Evolutionary conservation across 2,888 invertebrate genomes (phyloP), one percentile per base, ranked within the genome.

Genomic region (Mesochorus sp.): DNA sequence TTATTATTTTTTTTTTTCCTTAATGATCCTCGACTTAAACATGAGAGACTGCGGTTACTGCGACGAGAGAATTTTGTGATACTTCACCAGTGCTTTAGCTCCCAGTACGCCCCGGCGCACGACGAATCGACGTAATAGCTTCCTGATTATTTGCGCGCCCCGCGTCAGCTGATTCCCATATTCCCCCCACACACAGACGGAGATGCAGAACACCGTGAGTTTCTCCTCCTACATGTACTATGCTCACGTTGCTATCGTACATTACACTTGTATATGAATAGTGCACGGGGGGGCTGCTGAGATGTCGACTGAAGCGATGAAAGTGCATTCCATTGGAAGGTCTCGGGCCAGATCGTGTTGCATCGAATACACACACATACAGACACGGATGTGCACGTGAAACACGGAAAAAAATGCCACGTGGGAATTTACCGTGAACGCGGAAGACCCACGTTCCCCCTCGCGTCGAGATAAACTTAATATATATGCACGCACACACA

Each of bases 71-170:
- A 10, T 42, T 17, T 10, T 14, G 24, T 24, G 21, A 59, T 17
- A n/a, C 10, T 19, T 21, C 28, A 24, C 3, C 1, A 12, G 31
- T 26, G 21, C 44, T 37, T 64, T 76, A 19, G 24, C 55, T 51
- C 47, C 61, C 51, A 12, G 0, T 12, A 26, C 55, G 44, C 34
- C 37, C 21, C 62, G 34, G 26, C 70, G 57, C 49, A 49, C 34
- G 34, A 34, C 68, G 66, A 51, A 74, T 81, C 76, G 62, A 76
- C 76, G 73, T 76, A 81, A 79, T 67, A 74, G 74, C 79, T 81
- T 79, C 79, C 80, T 79, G 80, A 79, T 79, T 76, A 81, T 79
- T 80, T 61, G 70, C 68, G 67, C 76, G 31, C 51, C 42, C 34
- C 51, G 70, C 70, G 64, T 64, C 76, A 76, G 76, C 76, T 71